These are phyloP conservation scores for Hipposideros larvatus DNA, from an alignment of 2,797 vertebrate genomes.

Conservation along the genomic window DNA sequence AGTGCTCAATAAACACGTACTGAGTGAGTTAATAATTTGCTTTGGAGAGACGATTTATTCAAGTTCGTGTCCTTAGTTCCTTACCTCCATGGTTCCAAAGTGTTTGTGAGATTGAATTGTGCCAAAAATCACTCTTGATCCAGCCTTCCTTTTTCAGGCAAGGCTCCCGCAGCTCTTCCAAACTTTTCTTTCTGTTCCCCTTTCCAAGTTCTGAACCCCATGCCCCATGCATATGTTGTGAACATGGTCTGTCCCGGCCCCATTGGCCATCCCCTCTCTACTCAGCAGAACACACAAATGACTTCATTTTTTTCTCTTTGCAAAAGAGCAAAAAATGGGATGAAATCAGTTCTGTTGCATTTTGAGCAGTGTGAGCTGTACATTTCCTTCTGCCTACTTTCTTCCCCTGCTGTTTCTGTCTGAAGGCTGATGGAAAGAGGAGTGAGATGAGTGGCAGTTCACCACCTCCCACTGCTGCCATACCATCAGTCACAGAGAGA, in stretches of 20 bases:
- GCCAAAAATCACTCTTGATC: neutral
- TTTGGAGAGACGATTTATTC: neutral
- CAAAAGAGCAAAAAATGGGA: neutral
- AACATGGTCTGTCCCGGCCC: neutral
- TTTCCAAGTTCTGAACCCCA: no score
- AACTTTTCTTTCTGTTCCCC: neutral
- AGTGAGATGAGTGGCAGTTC: neutral
- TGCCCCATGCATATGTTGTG: neutral
- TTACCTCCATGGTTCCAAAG: neutral
- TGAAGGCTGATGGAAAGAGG: neutral
- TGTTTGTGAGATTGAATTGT: neutral
- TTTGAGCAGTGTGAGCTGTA: neutral
- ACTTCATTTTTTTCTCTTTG: neutral
- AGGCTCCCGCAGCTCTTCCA: neutral
- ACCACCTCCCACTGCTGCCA: neutral
- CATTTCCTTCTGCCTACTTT: slow-evolving; percentile 36
- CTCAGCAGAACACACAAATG: neutral
- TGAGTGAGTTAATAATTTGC: neutral
- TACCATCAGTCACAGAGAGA: neutral
- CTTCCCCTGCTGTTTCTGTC: neutral
- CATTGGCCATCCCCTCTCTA: neutral
- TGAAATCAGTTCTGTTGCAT: slow-evolving; percentile 21
- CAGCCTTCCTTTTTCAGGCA: neutral
- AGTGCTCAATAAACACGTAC: neutral
- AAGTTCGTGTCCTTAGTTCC: neutral